Evolutionary conservation across 2,113 vertebrate species (phyloP).

Genomic region (Podiceps cristatus): DNA sequence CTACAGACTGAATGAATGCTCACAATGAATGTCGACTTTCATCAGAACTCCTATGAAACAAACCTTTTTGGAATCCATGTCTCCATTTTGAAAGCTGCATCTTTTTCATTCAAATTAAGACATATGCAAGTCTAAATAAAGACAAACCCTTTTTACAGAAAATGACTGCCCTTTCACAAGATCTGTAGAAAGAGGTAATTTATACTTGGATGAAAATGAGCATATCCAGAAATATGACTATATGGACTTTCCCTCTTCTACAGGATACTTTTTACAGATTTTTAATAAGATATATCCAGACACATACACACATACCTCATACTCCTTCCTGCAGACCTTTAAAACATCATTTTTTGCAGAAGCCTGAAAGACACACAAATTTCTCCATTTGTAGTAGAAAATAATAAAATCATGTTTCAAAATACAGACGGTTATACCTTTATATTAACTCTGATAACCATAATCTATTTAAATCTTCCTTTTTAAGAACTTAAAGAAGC

Average conservation of each 20-base stretch:
- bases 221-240: background rate
- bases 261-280: background rate
- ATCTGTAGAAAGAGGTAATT: background rate
- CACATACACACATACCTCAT: slow-evolving; percentile 83
- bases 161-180: background rate
- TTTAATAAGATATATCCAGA: background rate
- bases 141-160: background rate
- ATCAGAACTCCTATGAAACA: background rate
- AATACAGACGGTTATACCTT: background rate
- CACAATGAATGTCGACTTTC: background rate
- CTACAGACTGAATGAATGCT: background rate
- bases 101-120: background rate
- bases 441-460: background rate
- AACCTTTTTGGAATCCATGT: background rate
- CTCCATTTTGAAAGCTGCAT: background rate
- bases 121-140: background rate
- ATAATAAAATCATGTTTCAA: background rate
- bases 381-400: slow-evolving; percentile 25
- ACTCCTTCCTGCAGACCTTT: slow-evolving; percentile 94
- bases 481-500: background rate
- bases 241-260: background rate
- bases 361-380: slow-evolving; percentile 80
- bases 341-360: slow-evolving; percentile 93
- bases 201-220: background rate
- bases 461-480: background rate